phyloP scores from a whole-genome alignment of 92 coral and sea anemone genomes.

The Porites cylindrica region DNA sequence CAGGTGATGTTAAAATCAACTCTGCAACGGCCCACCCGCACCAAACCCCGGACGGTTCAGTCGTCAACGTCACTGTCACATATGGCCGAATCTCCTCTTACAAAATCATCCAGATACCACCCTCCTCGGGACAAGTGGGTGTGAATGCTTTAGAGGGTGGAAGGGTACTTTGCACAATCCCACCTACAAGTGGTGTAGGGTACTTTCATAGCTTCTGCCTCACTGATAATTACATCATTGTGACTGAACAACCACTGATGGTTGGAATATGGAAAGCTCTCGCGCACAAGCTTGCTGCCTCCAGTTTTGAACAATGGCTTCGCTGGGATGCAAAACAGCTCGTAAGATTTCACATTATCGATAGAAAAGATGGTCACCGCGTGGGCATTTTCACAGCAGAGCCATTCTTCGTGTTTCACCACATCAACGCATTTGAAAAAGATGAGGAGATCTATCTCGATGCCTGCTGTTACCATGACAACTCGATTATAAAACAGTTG shows the following conservation, averaged over 20 bases:
- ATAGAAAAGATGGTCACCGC: slow-evolving; percentile 64
- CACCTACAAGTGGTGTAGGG: slow-evolving; percentile 63
- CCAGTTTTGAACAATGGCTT: slow-evolving; percentile 58
- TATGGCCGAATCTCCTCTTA: slow-evolving; percentile 55
- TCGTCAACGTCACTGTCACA: slow-evolving; percentile 58
- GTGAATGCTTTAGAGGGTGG: slow-evolving; percentile 75
- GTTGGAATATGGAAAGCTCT: slow-evolving; percentile 56
- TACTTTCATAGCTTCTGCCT: slow-evolving; percentile 88
- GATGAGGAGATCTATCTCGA: slow-evolving; percentile 72
- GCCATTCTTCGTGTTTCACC: slow-evolving; percentile 85
- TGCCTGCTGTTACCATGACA: slow-evolving; percentile 79
- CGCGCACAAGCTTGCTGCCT: slow-evolving; percentile 51
- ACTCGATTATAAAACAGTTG: slow-evolving; percentile 50
- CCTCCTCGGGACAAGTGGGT: slow-evolving; percentile 35
- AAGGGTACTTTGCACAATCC: slow-evolving; percentile 68
- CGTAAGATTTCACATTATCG: slow-evolving; percentile 76
- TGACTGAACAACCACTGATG: slow-evolving; percentile 76
- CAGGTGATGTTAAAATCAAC: slow-evolving; percentile 45
- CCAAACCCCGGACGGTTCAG: slow-evolving; percentile 70
- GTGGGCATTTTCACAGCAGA: slow-evolving; percentile 67
- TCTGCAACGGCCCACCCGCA: slow-evolving; percentile 84
- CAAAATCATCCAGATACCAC: slow-evolving; percentile 75
- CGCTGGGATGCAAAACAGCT: slow-evolving; percentile 75
- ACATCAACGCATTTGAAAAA: slow-evolving; percentile 83
- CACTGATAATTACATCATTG: slow-evolving; percentile 83